A percentile compares a stretch with the other conserved stretches of the same genome.
phyloP scores from a whole-genome alignment of 2,797 vertebrate genomes.

The Galago senegalensis region DNA sequence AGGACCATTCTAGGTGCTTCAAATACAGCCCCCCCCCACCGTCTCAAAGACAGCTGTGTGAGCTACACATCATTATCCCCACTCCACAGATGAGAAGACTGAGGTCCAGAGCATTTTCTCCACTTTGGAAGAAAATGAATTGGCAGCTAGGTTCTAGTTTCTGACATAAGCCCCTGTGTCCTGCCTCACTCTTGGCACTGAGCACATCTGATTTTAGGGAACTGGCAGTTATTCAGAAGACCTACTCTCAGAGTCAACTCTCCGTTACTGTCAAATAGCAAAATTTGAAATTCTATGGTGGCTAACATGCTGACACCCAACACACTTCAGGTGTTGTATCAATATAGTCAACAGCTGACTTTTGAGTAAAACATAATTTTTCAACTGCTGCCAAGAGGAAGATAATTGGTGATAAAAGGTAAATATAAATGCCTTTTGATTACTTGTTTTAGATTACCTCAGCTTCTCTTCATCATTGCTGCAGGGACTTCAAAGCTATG shows the following conservation, averaged over 20 bases:
- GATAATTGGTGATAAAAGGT: conserved; percentile 74
- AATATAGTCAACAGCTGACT: conserved; percentile 77
- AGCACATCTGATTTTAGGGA: background rate
- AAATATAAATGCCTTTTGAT: conserved; percentile 77
- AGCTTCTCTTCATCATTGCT: conserved; percentile 47
- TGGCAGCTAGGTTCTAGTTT: background rate
- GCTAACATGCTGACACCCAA: conserved; percentile 23
- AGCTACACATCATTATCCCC: background rate
- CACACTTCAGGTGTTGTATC: conserved; percentile 71
- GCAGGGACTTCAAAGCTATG: conserved; percentile 51
- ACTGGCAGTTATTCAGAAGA: background rate
- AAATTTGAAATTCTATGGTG: conserved; percentile 29
- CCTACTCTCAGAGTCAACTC: background rate
- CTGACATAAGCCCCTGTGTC: background rate
- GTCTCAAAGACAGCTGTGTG: background rate
- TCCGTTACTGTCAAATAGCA: conserved; percentile 26
- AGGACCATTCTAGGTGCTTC: background rate
- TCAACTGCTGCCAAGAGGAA: conserved; percentile 71
- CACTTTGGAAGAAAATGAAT: conserved; percentile 4
- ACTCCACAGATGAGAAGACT: background rate
- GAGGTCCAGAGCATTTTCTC: background rate
- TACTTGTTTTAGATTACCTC: conserved; percentile 62
- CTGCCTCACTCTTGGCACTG: background rate
- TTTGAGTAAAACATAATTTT: conserved; percentile 78
- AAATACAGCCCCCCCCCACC: too few species aligned